Base-by-base conservation (phyloP, 2,113 vertebrate species). In the Gymnorhina tibicen region DNA sequence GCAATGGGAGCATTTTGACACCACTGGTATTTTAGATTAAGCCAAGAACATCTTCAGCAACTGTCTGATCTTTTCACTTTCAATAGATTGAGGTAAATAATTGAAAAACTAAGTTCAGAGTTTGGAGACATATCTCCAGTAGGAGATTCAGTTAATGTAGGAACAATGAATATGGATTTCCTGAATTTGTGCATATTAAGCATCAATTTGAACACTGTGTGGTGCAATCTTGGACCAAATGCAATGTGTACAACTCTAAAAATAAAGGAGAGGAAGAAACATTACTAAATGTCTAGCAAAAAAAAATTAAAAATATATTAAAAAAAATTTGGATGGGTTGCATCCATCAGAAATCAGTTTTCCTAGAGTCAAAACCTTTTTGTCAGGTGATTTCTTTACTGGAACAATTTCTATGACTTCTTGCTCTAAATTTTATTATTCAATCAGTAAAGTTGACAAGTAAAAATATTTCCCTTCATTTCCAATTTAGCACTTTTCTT, bases 391-490 rank as follows among this genome's bases (percentile, higher is more conserved):
- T 73, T 81, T 91, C 60, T 89, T 50, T 87, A 49, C 90, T 46
- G 87, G 42, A 89, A 92, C 15, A 60, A n/a, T 70, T 88, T 95
- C 85, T 90, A 82, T 85, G 46, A 87, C 42, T 96, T 96, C 39
- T 82, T 81, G 67, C 27, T 92, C 35, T 87, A 56, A 93, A 80
- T 94, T 92, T 44, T 78, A 70, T 92, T 95, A 79, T 59, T 95
- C 89, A 90, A 6, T 88, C 49, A 76, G 52, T 75, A 69, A 46
- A 91, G 21, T 20, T 78, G 86, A 92, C 77, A 89, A 87, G 91
- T 49, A 80, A 70, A 96, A 94, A 95, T 91, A 90, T 79, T 82
- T 80, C 28, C 49, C 41, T 93, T 90, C 12, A 7, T 82, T 95
- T 88, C 53, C 58, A 93, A 11, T 87, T 96, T 72, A 84, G 47